Conservation (phyloP, 2,797 vertebrate genomes). For the Arvicola amphibius region DNA sequence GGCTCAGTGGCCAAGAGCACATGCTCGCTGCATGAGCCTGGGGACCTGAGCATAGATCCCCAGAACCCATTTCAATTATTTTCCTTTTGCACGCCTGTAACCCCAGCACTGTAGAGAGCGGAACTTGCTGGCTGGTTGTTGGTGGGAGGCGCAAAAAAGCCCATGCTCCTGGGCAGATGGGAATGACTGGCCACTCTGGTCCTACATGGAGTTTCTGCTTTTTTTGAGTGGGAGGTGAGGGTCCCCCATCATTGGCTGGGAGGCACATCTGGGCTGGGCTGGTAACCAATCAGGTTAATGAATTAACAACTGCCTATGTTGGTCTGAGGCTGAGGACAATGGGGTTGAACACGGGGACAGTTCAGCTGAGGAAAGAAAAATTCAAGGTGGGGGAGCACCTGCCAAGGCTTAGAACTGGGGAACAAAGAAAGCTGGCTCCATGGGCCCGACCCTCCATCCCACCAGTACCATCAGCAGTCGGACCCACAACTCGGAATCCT, state of each 20-base stretch:
- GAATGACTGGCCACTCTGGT: not conserved
- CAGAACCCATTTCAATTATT: not conserved
- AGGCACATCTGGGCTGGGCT: too few species aligned
- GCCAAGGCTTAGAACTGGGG: not conserved
- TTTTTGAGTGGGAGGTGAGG: not conserved
- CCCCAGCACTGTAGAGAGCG: too few species aligned
- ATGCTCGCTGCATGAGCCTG: accelerated
- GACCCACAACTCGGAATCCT: not conserved
- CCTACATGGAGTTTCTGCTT: not conserved
- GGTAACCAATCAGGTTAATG: not conserved
- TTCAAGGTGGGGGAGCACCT: not conserved
- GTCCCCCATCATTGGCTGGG: not conserved
- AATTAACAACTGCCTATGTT: not conserved
- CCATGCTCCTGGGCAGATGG: too few species aligned
- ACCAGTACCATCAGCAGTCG: accelerated
- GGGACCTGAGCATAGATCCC: too few species aligned
- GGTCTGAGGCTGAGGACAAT: not conserved
- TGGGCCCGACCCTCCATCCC: too few species aligned
- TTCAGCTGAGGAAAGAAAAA: not conserved
- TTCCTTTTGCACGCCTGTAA: not conserved
- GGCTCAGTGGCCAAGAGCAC: not conserved
- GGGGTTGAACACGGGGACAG: accelerated
- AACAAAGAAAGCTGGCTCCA: not conserved
- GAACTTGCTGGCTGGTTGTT: not conserved
- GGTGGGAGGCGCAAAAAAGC: not conserved